Evolutionary conservation across 2,113 vertebrate genomes (phyloP).

Genomic region (Merops nubicus): DNA sequence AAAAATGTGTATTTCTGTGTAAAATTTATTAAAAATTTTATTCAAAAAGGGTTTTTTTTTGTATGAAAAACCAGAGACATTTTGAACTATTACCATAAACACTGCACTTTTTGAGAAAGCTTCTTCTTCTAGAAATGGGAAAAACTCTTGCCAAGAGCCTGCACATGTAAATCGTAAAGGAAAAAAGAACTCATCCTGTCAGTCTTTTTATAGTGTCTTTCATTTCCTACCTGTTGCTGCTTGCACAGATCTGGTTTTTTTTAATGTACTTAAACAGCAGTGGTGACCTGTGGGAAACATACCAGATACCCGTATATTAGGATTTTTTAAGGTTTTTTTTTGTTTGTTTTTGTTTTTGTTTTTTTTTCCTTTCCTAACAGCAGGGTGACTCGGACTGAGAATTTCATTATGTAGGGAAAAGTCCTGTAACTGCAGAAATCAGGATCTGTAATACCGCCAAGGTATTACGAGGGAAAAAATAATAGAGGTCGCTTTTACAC

Average conservation of each 20-base stretch:
- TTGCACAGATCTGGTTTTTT: background rate
- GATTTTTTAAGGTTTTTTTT: background rate
- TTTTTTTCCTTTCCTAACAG: background rate
- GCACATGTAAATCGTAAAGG: background rate
- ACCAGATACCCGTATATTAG: background rate
- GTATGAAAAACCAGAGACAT: background rate
- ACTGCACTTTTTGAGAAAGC: background rate
- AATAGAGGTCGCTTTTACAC: background rate
- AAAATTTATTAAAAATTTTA: no score
- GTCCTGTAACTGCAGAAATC: background rate
- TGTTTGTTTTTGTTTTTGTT: no score
- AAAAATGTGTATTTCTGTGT: rapidly evolving
- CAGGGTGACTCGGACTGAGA: background rate
- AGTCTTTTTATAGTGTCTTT: background rate
- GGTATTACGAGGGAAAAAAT: background rate
- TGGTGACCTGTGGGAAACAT: background rate
- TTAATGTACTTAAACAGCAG: background rate
- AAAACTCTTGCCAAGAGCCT: background rate
- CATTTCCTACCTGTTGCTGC: background rate
- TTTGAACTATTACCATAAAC: background rate
- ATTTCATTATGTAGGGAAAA: background rate
- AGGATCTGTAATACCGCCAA: background rate
- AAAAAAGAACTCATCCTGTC: background rate
- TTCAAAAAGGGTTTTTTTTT: no score
- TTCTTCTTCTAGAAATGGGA: background rate